phyloP scores from a whole-genome alignment of 2,797 vertebrate genomes.

The Enteromius mattozi region DNA sequence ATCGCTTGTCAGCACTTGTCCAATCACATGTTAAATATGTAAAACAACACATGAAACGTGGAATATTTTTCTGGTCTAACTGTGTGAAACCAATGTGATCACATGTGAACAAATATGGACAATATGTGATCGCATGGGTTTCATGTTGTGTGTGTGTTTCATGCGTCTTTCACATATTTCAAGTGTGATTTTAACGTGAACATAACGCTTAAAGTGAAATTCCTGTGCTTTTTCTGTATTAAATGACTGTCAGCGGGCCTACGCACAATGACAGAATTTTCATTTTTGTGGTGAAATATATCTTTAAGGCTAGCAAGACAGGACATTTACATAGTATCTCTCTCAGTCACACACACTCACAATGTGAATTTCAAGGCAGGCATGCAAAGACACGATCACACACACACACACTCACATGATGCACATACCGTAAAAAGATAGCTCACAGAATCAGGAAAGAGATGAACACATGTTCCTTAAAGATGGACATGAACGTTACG shows the following conservation, averaged over 20 bases:
- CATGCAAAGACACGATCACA: neutral
- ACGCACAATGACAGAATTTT: neutral
- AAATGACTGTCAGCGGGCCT: accelerated
- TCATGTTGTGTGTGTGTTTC: too few relatives aligned
- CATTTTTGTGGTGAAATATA: neutral
- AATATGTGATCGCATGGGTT: neutral
- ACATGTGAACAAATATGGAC: neutral
- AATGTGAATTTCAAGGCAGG: neutral
- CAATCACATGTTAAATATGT: neutral
- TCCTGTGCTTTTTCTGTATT: too few relatives aligned
- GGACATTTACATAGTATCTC: slow-evolving; percentile 14
- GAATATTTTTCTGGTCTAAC: neutral
- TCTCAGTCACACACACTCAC: slow-evolving; percentile 8
- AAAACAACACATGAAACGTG: neutral
- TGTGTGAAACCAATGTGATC: neutral
- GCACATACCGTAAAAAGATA: slow-evolving; percentile 28
- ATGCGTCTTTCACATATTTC: neutral
- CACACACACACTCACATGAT: neutral
- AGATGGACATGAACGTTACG: neutral
- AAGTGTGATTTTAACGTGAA: neutral
- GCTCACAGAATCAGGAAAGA: neutral
- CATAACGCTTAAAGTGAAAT: too few relatives aligned
- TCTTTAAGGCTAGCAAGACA: neutral
- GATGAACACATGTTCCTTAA: neutral
- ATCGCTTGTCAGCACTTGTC: too few relatives aligned